phyloP scores from a whole-genome alignment of 2,113 vertebrate species.

The Clinocottus analis region DNA sequence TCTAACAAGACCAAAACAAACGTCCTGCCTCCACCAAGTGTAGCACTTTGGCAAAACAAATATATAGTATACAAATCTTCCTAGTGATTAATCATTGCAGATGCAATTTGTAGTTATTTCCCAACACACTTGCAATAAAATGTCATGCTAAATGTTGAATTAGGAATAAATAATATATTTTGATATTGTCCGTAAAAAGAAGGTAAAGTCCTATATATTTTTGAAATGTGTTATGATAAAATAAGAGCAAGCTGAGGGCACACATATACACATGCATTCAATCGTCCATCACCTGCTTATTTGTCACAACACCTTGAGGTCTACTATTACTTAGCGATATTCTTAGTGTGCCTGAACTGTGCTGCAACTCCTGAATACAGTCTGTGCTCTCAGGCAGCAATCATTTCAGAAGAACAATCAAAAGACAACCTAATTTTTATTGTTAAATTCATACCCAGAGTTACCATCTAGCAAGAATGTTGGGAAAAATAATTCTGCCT shows the following conservation, averaged over 20 bases:
- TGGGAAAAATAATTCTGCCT: neutral
- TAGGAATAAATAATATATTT: neutral
- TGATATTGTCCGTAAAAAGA: neutral
- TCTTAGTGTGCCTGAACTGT: neutral
- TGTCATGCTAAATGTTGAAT: neutral
- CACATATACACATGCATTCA: neutral
- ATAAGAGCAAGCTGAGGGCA: neutral
- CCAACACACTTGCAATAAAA: neutral
- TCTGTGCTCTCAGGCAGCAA: slow-evolving; percentile 25
- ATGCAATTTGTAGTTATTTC: neutral
- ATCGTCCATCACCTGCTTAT: neutral
- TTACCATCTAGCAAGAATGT: slow-evolving; percentile 11
- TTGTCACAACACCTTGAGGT: slow-evolving; percentile 6
- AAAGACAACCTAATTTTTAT: slow-evolving; percentile 11
- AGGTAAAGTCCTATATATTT: neutral
- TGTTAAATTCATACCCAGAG: slow-evolving; percentile 1
- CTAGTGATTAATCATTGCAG: too few species aligned
- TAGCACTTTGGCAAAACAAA: neutral
- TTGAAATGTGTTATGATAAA: neutral
- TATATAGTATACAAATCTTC: too few species aligned
- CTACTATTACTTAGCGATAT: neutral
- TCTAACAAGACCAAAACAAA: slow-evolving; percentile 11
- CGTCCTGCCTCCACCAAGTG: neutral
- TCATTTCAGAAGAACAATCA: slow-evolving; percentile 46
- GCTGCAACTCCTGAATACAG: slow-evolving; percentile 5